Percentiles rank a stretch among this genome's conserved stretches.
These are phyloP conservation scores for Eumerus sabulonum DNA, from an alignment of 2,888 invertebrate species.

Conservation along the genomic window DNA sequence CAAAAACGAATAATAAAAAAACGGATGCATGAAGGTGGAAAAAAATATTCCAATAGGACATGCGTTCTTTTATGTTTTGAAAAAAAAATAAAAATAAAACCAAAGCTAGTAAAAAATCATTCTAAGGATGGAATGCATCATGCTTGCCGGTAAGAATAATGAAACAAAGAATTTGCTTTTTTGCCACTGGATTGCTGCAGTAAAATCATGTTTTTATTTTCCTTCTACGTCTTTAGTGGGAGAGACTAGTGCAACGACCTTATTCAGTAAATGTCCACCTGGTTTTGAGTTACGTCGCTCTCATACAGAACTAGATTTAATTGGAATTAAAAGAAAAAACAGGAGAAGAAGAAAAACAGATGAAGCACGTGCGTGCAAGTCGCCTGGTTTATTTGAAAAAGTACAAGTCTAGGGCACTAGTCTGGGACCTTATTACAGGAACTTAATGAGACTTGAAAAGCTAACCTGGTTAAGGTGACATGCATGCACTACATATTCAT, in stretches of 20 bases:
- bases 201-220: slow-evolving; percentile 32
- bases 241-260: not conserved
- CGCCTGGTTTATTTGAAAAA: too few species aligned
- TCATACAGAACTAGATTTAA: too few species aligned
- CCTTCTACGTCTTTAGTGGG: slow-evolving; percentile 17
- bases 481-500: too few species aligned
- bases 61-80: slow-evolving; percentile 54
- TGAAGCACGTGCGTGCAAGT: too few species aligned
- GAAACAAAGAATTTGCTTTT: slow-evolving; percentile 55
- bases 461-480: too few species aligned
- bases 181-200: slow-evolving; percentile 49
- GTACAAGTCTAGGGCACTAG: too few species aligned
- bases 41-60: slow-evolving; percentile 49
- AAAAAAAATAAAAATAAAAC: slow-evolving; percentile 26
- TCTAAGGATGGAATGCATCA: slow-evolving; percentile 66
- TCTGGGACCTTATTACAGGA: too few species aligned
- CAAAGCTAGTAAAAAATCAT: too few species aligned
- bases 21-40: not conserved
- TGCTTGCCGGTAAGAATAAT: slow-evolving; percentile 65
- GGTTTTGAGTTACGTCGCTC: not conserved
- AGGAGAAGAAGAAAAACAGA: too few species aligned
- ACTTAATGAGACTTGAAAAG: too few species aligned
- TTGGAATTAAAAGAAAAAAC: too few species aligned
- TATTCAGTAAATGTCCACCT: not conserved
- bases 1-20: slow-evolving; percentile 4